Percentiles rank a stretch among this genome's conserved stretches.
Conservation (phyloP, 2,113 vertebrate species). For the Bubo bubo region DNA sequence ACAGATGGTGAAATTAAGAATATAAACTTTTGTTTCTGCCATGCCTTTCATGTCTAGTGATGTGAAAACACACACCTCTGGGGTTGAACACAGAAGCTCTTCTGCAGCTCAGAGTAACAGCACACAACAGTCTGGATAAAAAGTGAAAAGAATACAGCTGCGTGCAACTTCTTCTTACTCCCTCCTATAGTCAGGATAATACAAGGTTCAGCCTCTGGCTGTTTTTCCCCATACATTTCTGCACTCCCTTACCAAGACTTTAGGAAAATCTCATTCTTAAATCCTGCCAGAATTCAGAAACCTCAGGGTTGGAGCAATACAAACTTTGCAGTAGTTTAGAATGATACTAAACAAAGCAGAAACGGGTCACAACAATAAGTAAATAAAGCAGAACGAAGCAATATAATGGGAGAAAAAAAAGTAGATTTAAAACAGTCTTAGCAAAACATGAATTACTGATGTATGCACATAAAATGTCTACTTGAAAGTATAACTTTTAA, state of each 20-base stretch:
- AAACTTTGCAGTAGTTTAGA: not conserved
- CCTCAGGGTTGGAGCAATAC: not conserved
- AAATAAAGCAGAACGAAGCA: not conserved
- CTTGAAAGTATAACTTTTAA: not conserved
- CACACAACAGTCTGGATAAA: not conserved
- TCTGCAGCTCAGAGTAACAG: not conserved
- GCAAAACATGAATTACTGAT: not conserved
- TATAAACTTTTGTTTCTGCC: not conserved
- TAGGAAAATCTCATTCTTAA: conserved; percentile 2
- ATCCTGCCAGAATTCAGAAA: not conserved
- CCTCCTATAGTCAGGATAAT: not conserved
- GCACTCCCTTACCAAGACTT: not conserved
- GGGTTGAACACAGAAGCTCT: not conserved
- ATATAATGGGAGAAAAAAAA: not conserved
- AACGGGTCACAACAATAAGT: not conserved
- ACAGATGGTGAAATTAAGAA: not conserved
- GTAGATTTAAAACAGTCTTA: not conserved
- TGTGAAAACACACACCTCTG: not conserved
- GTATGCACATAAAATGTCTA: not conserved
- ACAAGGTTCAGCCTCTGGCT: not conserved
- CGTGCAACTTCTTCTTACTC: not conserved
- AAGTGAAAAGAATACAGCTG: not conserved
- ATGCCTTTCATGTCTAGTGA: not conserved
- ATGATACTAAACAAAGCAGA: not conserved
- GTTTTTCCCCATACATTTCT: not conserved